Conservation (phyloP, 2,888 invertebrate genomes). For the Onthophagus sagittarius region DNA sequence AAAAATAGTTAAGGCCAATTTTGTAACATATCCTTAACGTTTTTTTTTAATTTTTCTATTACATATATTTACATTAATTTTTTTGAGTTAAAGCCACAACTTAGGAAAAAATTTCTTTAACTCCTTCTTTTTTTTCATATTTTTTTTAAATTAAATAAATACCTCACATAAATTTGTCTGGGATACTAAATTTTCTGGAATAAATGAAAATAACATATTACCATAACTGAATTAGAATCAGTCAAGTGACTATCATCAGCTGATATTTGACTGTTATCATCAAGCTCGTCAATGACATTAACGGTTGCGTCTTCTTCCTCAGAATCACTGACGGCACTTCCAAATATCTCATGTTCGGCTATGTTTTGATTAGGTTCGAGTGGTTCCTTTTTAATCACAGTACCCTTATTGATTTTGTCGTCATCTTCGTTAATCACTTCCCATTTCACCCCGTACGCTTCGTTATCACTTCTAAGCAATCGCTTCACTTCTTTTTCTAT, state of each 20-base stretch:
- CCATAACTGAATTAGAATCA: conserved; percentile 61
- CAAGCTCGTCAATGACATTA: conserved; percentile 72
- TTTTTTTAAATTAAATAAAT: background rate
- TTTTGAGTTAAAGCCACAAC: background rate
- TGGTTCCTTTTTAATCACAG: conserved; percentile 46
- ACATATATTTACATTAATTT: background rate
- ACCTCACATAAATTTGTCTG: conserved; percentile 9
- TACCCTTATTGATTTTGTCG: conserved; percentile 53
- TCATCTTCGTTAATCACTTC: conserved; percentile 88
- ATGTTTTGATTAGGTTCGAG: conserved; percentile 44
- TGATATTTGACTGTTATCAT: conserved; percentile 72
- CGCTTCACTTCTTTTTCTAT: conserved; percentile 97
- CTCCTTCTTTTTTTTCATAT: background rate
- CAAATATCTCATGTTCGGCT: conserved; percentile 84
- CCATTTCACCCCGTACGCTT: conserved; percentile 83
- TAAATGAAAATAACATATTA: conserved; percentile 30
- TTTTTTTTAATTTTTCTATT: background rate
- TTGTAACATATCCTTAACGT: background rate
- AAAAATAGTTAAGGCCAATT: background rate
- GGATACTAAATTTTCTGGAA: background rate
- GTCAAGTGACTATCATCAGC: conserved; percentile 71
- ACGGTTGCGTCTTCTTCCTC: conserved; percentile 68
- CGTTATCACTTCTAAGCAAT: conserved; percentile 85
- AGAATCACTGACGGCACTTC: conserved; percentile 87
- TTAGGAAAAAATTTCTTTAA: background rate